Evolutionary conservation across 1,140 invertebrate species (phyloP), one percentile per base, ranked within the genome.

Genomic region (Neelides sp.): DNA sequence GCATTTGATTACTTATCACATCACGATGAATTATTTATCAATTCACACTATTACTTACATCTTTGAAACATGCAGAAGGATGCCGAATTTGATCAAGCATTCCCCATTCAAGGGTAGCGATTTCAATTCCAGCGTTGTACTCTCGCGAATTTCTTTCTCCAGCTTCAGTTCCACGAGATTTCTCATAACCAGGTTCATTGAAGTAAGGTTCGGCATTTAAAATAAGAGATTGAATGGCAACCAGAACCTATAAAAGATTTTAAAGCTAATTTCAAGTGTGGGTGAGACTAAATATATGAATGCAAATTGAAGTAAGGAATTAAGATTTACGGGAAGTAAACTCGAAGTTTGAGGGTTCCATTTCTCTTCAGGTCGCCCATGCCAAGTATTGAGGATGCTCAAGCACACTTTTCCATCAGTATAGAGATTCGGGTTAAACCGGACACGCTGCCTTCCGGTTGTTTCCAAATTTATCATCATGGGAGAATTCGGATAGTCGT

Each of bases 271-370:
- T 4, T 23, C 13, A 5, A 26, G 42, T 10, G 8, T 13, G 12
- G 10, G n/a, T 26, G 13, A 34, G 8, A 34, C 17, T 26, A 45
- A 8, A 55, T 12, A 19, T 12, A 40, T 40, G 17, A n/a, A n/a
- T n/a, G n/a, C n/a, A 48, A 30, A 10, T 39, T 17, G 12, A 61
- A 54, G 44, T 47, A 45, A 3, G 2, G 30, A 12, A 28, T 36
- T 41, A 45, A 12, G 32, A 54, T 39, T 50, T 65, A 84, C 85
- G 76, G 95, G 90, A 44, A 97, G 72, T 64, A 96, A 93, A 69
- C 89, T 95, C 39, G 90, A 95, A 0, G 90, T 94, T 64, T 91
- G 86, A 35, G 91, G 84, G 70, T 94, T 96, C 93, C 93, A 97
- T 71, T 95, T 93, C 66, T 97, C 93, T 69, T 96, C 93, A n/a